phyloP scores from a whole-genome alignment of 2,888 invertebrate species.

The Ornithoptera priamus region DNA sequence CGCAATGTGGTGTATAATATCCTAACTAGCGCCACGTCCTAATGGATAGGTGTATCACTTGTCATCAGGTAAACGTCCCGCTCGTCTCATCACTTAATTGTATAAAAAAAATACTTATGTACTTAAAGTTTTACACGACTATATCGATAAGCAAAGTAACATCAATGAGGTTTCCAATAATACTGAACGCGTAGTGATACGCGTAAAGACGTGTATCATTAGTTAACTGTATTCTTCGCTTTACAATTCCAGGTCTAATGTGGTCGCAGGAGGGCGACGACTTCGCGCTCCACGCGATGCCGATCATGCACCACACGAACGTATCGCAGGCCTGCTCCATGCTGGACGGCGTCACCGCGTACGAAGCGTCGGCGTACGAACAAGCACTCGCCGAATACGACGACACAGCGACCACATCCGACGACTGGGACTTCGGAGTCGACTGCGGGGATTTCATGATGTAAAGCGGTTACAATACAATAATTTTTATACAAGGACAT shows the following conservation, averaged over 20 bases:
- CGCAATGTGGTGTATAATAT: no score
- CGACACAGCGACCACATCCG: slow-evolving; percentile 74
- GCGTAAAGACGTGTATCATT: no score
- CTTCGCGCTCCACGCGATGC: slow-evolving; percentile 83
- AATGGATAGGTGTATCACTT: no score
- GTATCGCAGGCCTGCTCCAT: slow-evolving; percentile 80
- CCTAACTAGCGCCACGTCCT: no score
- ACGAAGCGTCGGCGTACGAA: slow-evolving; percentile 80
- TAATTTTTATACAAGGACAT: not conserved
- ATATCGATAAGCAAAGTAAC: no score
- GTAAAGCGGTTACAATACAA: slow-evolving; percentile 53
- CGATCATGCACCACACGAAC: slow-evolving; percentile 82
- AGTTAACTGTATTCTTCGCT: not conserved
- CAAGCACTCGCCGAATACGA: slow-evolving; percentile 82
- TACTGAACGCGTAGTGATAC: no score
- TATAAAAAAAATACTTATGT: no score
- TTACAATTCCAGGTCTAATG: slow-evolving; percentile 73
- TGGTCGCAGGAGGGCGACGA: slow-evolving; percentile 85
- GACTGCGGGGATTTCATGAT: slow-evolving; percentile 87
- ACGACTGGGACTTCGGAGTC: slow-evolving; percentile 85
- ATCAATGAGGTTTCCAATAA: no score
- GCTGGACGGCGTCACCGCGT: slow-evolving; percentile 79
- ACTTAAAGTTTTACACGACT: no score
- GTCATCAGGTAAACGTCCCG: no score
- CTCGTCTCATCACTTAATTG: no score